phyloP scores from a whole-genome alignment of 1,140 invertebrate genomes.

The Leptestheria dahalacensis region DNA sequence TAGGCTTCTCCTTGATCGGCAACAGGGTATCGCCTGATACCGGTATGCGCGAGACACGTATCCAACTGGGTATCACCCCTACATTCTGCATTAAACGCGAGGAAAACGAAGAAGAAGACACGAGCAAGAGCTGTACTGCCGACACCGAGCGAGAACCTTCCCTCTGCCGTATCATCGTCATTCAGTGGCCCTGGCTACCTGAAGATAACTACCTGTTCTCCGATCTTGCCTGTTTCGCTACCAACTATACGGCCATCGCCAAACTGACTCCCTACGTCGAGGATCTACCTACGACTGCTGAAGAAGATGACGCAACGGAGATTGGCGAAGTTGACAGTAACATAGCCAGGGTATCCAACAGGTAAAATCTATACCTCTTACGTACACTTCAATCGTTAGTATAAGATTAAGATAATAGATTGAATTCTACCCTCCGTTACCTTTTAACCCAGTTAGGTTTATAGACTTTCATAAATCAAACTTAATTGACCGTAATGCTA shows the following conservation, averaged over 20 bases:
- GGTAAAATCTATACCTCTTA: too few species aligned
- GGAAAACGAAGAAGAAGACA: constrained; percentile 11
- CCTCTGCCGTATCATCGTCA: constrained; percentile 8
- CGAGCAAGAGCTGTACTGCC: constrained; percentile 6
- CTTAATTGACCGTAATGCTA: too few species aligned
- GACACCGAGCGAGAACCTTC: constrained; percentile 12
- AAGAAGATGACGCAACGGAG: not conserved
- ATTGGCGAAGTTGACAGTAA: not conserved
- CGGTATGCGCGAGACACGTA: constrained; percentile 3
- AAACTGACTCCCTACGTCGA: not conserved
- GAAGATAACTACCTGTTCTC: constrained; percentile 13
- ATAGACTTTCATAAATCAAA: too few species aligned
- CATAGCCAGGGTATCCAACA: not conserved
- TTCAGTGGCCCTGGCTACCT: constrained; percentile 14
- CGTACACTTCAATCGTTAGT: too few species aligned
- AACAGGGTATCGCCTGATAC: constrained; percentile 7
- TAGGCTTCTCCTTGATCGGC: not conserved
- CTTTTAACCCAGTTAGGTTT: too few species aligned
- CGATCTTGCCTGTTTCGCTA: constrained; percentile 6
- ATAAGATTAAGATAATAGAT: too few species aligned
- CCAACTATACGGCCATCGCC: not conserved
- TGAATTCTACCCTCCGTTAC: too few species aligned
- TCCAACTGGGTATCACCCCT: constrained; percentile 6
- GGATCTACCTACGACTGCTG: not conserved
- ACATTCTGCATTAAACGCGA: constrained; percentile 13